Evolutionary conservation across 2,797 vertebrate species (phyloP).

Genomic region (Ambastaia sidthimunki): DNA sequence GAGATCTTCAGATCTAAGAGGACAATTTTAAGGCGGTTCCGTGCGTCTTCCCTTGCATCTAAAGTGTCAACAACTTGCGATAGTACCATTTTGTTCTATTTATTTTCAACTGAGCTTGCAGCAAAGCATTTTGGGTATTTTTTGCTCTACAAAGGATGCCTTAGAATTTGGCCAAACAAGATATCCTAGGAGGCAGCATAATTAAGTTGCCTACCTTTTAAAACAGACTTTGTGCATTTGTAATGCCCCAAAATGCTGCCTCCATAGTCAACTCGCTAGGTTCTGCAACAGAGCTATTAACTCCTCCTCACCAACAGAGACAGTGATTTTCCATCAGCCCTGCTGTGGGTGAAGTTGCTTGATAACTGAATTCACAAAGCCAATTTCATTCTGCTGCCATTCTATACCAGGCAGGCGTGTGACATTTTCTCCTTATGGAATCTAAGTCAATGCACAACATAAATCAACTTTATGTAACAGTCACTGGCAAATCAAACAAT

Average conservation of each 20-base stretch:
- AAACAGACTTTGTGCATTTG: background rate
- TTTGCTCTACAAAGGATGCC: background rate
- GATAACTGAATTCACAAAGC: slow-evolving; percentile 27
- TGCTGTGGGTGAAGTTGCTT: background rate
- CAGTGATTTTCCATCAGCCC: slow-evolving; percentile 8
- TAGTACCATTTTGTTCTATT: background rate
- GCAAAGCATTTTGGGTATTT: background rate
- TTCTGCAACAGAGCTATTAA: background rate
- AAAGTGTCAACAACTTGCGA: background rate
- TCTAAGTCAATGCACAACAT: slow-evolving; percentile 21
- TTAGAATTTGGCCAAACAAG: background rate
- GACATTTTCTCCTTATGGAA: slow-evolving; percentile 28
- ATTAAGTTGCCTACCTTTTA: background rate
- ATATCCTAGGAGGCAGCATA: background rate
- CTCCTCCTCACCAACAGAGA: slow-evolving; percentile 1
- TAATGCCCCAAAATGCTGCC: background rate
- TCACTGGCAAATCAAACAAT: slow-evolving; percentile 24
- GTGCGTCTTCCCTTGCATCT: background rate
- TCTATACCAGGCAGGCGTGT: slow-evolving; percentile 3
- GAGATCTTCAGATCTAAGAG: background rate
- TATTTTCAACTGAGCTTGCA: background rate
- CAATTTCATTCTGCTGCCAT: slow-evolving; percentile 18
- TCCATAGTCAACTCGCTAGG: background rate
- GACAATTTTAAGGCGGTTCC: background rate
- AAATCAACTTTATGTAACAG: slow-evolving; percentile 31